phyloP scores from a whole-genome alignment of 2,113 vertebrate genomes.

The Dromaius novaehollandiae region DNA sequence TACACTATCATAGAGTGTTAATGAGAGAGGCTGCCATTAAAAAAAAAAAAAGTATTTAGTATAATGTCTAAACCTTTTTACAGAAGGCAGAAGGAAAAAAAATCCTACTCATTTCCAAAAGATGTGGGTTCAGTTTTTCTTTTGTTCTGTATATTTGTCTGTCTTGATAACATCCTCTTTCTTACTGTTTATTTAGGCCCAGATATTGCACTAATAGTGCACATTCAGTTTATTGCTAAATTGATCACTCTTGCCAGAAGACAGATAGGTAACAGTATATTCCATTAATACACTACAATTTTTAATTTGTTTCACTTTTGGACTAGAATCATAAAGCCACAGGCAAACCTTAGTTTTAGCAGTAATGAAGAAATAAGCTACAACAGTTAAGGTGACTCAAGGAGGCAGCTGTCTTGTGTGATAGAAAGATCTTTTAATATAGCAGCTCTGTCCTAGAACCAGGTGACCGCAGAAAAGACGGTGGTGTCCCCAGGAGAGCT shows the following conservation, averaged over 20 bases:
- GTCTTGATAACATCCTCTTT: background rate
- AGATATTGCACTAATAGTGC: background rate
- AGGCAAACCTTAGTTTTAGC: background rate
- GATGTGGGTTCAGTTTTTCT: fast-evolving
- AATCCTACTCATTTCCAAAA: background rate
- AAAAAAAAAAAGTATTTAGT: fast-evolving
- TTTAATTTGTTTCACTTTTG: background rate
- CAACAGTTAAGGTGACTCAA: background rate
- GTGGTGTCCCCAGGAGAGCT: background rate
- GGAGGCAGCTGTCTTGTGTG: background rate
- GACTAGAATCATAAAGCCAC: background rate
- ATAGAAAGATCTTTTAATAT: background rate
- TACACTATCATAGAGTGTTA: background rate
- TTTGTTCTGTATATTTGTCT: background rate
- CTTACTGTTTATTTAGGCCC: background rate
- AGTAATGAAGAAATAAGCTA: background rate
- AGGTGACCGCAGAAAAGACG: background rate
- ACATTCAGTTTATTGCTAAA: background rate
- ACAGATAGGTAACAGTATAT: background rate
- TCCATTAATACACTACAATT: background rate
- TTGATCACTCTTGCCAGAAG: background rate
- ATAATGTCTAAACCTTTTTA: background rate
- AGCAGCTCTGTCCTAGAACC: background rate
- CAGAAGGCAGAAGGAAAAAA: background rate
- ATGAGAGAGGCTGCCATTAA: background rate